phyloP scores from a whole-genome alignment of 2,888 invertebrate genomes.

The Drosophila prolongata region DNA sequence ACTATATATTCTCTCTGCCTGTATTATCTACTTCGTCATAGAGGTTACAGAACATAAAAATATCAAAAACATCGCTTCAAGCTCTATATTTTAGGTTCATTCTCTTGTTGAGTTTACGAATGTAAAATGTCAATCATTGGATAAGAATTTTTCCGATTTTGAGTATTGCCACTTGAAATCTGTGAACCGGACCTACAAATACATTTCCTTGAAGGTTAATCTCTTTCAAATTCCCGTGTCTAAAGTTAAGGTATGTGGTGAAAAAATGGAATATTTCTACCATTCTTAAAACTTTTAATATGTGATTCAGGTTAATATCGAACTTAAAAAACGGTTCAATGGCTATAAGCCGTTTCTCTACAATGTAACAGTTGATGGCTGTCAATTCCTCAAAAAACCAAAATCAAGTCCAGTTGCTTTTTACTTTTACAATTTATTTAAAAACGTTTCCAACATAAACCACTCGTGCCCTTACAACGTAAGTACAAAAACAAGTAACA shows the following conservation, averaged over 20 bases:
- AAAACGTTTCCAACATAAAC: constrained; percentile 1
- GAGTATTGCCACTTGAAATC: constrained; percentile 10
- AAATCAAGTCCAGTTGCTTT: background rate
- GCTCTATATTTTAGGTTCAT: background rate
- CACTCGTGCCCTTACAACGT: constrained; percentile 18
- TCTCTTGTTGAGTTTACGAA: background rate
- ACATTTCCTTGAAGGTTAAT: background rate
- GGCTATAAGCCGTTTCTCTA: constrained; percentile 25
- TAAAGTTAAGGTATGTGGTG: background rate
- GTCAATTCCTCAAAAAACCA: background rate
- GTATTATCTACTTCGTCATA: background rate
- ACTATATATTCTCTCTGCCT: background rate
- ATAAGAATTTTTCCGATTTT: background rate
- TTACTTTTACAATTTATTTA: background rate
- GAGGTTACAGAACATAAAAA: background rate
- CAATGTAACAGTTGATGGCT: constrained; percentile 16
- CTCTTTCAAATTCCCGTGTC: background rate
- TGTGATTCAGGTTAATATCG: background rate
- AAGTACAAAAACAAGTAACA: too few species aligned
- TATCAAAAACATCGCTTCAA: background rate
- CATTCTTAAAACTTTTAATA: too few species aligned
- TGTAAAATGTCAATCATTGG: background rate
- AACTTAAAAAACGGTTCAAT: background rate
- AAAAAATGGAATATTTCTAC: too few species aligned
- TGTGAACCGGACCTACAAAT: constrained; percentile 16